Percentiles rank a stretch among this genome's conserved stretches.
Conservation (phyloP, 2,113 vertebrate species). For the Mirza zaza region DNA sequence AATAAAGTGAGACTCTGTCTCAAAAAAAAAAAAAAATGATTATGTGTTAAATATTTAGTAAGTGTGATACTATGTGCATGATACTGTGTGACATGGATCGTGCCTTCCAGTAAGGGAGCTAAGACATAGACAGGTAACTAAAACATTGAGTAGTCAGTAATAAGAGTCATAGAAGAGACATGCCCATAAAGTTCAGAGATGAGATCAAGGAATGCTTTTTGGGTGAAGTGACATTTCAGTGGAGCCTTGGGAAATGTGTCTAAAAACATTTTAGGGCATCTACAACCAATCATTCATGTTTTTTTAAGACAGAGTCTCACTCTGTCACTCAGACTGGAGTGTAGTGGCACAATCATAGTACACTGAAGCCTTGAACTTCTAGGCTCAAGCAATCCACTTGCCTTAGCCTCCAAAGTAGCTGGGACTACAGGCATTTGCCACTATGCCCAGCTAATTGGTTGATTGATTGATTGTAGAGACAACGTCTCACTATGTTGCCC, state of each 20-base stretch:
- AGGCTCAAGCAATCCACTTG: not conserved
- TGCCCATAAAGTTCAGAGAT: constrained; percentile 3
- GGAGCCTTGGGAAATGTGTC: constrained; percentile 1
- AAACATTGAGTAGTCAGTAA: not conserved
- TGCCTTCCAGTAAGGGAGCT: not conserved
- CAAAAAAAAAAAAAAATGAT: too few relatives aligned
- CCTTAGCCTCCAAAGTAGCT: not conserved
- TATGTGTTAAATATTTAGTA: constrained; percentile 10
- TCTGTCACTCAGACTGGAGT: not conserved
- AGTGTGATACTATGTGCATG: not conserved
- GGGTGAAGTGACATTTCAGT: constrained; percentile 29
- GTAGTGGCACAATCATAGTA: not conserved
- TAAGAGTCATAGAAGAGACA: constrained; percentile 18
- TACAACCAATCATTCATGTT: not conserved
- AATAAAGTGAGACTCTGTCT: too few relatives aligned
- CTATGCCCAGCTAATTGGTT: not conserved
- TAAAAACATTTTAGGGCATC: constrained; percentile 31
- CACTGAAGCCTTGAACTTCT: not conserved
- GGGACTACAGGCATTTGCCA: not conserved
- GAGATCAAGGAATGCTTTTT: not conserved
- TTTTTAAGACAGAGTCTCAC: not conserved
- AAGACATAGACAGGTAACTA: not conserved
- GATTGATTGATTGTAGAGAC: not conserved
- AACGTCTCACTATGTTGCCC: not conserved
- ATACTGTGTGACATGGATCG: not conserved